Evolutionary conservation across 2,888 invertebrate species (phyloP).

Genomic region (Eustalomyia histrio): DNA sequence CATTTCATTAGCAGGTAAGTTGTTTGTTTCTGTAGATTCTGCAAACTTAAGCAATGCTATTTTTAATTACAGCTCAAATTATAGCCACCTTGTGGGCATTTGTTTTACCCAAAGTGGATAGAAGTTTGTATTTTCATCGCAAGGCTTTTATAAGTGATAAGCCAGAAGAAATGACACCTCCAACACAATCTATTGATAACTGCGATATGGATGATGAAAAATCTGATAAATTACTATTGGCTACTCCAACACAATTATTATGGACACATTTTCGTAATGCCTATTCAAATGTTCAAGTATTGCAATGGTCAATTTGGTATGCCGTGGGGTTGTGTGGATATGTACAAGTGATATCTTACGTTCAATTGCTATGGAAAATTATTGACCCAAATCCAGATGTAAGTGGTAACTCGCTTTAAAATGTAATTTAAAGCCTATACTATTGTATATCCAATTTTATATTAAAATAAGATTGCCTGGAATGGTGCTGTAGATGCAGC

Average conservation of each 20-base stretch:
- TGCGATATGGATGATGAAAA: slow-evolving; percentile 56
- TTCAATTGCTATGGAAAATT: slow-evolving; percentile 86
- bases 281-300: slow-evolving; percentile 82
- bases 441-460: too few species aligned
- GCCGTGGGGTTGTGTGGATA: slow-evolving; percentile 86
- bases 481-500: slow-evolving; percentile 92
- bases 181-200: slow-evolving; percentile 38
- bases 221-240: slow-evolving; percentile 67
- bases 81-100: slow-evolving; percentile 83
- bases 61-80: slow-evolving; percentile 80
- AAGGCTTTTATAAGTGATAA: slow-evolving; percentile 59
- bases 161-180: slow-evolving; percentile 9
- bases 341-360: slow-evolving; percentile 85
- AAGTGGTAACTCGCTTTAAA: slow-evolving; percentile 20
- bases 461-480: slow-evolving; percentile 72
- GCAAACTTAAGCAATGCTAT: background rate
- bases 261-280: slow-evolving; percentile 83
- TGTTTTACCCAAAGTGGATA: slow-evolving; percentile 83
- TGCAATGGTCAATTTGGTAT: slow-evolving; percentile 90
- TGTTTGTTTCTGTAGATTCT: background rate
- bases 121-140: slow-evolving; percentile 84
- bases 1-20: slow-evolving; percentile 83
- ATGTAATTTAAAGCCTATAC: too few species aligned
- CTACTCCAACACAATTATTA: slow-evolving; percentile 77
- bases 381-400: slow-evolving; percentile 79